Percentiles rank a stretch among this genome's conserved stretches.
These are phyloP conservation scores for Rhabdomys dilectus DNA, from an alignment of 2,113 vertebrate genomes.

Conservation along the genomic window DNA sequence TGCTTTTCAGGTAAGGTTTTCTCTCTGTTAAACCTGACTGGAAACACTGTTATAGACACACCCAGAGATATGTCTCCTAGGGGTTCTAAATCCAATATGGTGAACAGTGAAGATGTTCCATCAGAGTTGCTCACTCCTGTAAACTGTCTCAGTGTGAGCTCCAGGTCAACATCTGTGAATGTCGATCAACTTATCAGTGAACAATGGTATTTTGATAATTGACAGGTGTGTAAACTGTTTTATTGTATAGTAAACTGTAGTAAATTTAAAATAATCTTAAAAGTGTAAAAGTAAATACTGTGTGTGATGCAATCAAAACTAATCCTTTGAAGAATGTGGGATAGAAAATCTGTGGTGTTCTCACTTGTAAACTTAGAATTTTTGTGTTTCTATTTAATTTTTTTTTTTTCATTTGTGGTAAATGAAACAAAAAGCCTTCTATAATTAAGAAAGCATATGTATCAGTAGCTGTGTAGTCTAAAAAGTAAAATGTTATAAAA, in stretches of 20 bases:
- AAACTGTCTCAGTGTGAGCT: not conserved
- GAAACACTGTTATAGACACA: not conserved
- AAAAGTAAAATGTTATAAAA: constrained; percentile 74
- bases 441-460: constrained; percentile 59
- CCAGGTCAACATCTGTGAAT: not conserved
- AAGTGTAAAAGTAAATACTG: constrained; percentile 24
- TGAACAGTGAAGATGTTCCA: not conserved
- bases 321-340: constrained; percentile 65
- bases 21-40: not conserved
- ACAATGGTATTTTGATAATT: constrained; percentile 10
- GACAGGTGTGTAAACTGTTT: not conserved
- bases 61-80: not conserved
- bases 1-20: not conserved
- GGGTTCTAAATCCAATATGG: not conserved
- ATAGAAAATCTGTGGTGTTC: constrained; percentile 33
- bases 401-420: constrained; percentile 25
- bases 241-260: not conserved
- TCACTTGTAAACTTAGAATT: constrained; percentile 61
- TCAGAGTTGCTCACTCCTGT: not conserved
- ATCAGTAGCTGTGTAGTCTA: constrained; percentile 66
- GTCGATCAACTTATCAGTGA: not conserved
- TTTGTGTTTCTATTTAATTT: not conserved
- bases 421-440: constrained; percentile 59
- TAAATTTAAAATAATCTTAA: constrained; percentile 59
- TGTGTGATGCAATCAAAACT: constrained; percentile 67